A percentile compares a stretch with the other conserved stretches of the same genome.
These are phyloP conservation scores for Virgularia gustaviana DNA, from an alignment of 92 coral and sea anemone genomes.

Conservation along the genomic window DNA sequence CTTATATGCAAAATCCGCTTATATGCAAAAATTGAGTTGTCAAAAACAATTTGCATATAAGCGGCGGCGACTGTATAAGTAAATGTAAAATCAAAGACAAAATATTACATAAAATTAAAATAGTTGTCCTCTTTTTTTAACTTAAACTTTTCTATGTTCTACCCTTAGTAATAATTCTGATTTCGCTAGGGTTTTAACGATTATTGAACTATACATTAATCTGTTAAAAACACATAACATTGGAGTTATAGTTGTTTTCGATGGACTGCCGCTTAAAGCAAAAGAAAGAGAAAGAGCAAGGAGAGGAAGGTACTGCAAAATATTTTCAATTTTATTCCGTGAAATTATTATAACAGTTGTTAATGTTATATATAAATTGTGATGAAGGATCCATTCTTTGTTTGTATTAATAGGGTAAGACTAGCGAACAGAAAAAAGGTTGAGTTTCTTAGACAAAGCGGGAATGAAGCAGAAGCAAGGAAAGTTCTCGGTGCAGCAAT, in stretches of 20 bases:
- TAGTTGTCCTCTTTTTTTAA: background rate
- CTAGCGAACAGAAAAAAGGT: constrained; percentile 5
- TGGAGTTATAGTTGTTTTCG: background rate
- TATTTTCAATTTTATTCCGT: background rate
- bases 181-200: background rate
- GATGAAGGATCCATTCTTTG: too few relatives aligned
- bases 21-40: too few relatives aligned
- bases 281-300: background rate
- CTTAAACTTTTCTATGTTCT: background rate
- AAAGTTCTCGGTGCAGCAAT: constrained; percentile 2
- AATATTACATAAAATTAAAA: too few relatives aligned
- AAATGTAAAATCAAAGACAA: too few relatives aligned
- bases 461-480: background rate
- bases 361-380: background rate
- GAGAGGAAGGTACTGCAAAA: background rate
- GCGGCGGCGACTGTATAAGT: too few relatives aligned
- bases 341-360: background rate
- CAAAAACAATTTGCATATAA: too few relatives aligned
- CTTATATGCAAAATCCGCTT: too few relatives aligned
- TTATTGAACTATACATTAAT: background rate
- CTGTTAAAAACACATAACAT: background rate
- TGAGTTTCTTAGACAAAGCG: background rate
- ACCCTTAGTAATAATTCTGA: background rate
- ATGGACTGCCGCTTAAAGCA: background rate
- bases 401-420: background rate